Evolutionary conservation across 2,797 vertebrate genomes (phyloP).

Genomic region (Sebastiscus tertius): DNA sequence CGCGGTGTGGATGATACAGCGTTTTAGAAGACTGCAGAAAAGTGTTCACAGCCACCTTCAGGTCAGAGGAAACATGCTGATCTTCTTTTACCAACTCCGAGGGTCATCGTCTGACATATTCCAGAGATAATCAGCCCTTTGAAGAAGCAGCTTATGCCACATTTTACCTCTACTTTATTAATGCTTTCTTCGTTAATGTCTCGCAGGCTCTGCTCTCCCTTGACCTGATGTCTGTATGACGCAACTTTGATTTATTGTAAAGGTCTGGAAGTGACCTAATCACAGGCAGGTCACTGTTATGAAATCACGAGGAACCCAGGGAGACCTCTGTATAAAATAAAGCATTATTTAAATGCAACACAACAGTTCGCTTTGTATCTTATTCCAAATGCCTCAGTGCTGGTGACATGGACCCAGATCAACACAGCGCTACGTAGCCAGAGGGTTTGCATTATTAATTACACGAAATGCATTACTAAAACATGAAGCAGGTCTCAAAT

Average conservation of each 20-base stretch:
- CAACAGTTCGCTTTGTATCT: not conserved
- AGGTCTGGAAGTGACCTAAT: slow-evolving; percentile 15
- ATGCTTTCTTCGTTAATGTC: slow-evolving; percentile 1
- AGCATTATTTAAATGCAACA: slow-evolving; percentile 19
- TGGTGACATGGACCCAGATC: slow-evolving; percentile 11
- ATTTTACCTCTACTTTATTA: slow-evolving; percentile 22
- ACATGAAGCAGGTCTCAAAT: slow-evolving; percentile 1
- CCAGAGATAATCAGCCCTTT: slow-evolving; percentile 28
- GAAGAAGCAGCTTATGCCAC: slow-evolving; percentile 20
- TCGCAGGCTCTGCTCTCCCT: not conserved
- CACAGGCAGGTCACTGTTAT: not conserved
- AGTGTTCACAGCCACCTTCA: slow-evolving; percentile 26
- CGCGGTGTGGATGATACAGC: slow-evolving; percentile 28
- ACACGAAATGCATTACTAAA: slow-evolving; percentile 39
- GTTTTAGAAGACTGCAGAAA: slow-evolving; percentile 34
- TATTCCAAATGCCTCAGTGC: slow-evolving; percentile 1
- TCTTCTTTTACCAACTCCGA: not conserved
- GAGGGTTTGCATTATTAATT: slow-evolving; percentile 46
- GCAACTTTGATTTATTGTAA: slow-evolving; percentile 17
- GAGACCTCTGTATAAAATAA: not conserved
- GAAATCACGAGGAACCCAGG: not conserved
- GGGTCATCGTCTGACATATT: slow-evolving; percentile 31
- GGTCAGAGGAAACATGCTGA: slow-evolving; percentile 25
- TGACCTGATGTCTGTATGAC: slow-evolving; percentile 19
- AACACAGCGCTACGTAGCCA: not conserved